Evolutionary conservation across 2,113 vertebrate species (phyloP).

Genomic region (Tylochromis polylepis): DNA sequence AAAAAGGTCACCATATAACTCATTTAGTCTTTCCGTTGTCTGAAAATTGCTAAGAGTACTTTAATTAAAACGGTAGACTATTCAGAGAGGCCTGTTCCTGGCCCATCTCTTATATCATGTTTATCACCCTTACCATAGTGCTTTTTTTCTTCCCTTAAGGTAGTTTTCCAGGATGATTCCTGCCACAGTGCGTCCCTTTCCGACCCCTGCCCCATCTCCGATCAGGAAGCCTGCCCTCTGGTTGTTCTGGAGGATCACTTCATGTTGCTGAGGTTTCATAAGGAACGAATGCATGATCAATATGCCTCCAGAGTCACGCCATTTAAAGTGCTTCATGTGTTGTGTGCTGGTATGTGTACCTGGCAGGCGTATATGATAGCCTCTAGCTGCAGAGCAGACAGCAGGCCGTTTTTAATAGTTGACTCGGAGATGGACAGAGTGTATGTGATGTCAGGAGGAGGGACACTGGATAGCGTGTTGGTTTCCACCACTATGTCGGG

Average conservation of each 20-base stretch:
- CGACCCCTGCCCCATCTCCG: constrained; percentile 91
- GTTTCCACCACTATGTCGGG: constrained; percentile 97
- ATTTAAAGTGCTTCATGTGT: neutral
- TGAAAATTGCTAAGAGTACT: neutral
- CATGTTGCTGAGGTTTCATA: constrained; percentile 83
- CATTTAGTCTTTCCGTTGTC: neutral
- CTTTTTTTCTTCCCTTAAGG: constrained; percentile 87
- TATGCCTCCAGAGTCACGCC: neutral
- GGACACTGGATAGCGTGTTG: constrained; percentile 94
- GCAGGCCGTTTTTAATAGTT: constrained; percentile 71
- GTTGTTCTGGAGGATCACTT: constrained; percentile 88
- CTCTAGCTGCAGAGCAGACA: constrained; percentile 96
- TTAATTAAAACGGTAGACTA: neutral
- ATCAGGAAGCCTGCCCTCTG: constrained; percentile 96
- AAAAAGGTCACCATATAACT: neutral
- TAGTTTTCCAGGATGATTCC: constrained; percentile 95
- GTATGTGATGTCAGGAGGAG: constrained; percentile 93
- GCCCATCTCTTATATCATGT: neutral
- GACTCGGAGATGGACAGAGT: constrained; percentile 78
- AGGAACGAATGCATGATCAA: neutral
- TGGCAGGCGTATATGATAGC: constrained; percentile 96
- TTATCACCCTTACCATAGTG: constrained; percentile 82
- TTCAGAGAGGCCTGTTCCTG: neutral
- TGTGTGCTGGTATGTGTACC: constrained; percentile 64
- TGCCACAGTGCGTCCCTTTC: constrained; percentile 92